Evolutionary conservation across 35 echinoderm and acorn worm genomes (phyloP).

Genomic region (Antedon bifida): DNA sequence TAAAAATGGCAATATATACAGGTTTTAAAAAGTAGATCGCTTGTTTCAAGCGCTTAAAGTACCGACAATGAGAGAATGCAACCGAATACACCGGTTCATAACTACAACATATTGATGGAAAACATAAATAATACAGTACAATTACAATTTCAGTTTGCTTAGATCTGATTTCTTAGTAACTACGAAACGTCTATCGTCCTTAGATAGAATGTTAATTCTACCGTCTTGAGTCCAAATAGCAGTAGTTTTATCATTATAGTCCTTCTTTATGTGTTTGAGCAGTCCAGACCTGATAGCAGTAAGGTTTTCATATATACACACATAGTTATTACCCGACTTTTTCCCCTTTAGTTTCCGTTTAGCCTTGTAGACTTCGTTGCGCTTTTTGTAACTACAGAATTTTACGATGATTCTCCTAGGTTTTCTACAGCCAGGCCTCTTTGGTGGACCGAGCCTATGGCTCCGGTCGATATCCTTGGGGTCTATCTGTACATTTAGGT

Average conservation of each 20-base stretch:
- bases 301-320: background rate
- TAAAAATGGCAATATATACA: background rate
- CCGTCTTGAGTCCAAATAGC: background rate
- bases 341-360: background rate
- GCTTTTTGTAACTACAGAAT: background rate
- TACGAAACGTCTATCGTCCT: background rate
- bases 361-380: background rate
- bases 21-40: background rate
- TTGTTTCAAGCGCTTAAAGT: too few relatives aligned
- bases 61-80: too few relatives aligned
- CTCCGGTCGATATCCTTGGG: background rate
- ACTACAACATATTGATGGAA: background rate
- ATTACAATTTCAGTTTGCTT: background rate
- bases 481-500: background rate
- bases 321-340: background rate
- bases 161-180: background rate
- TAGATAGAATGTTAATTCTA: background rate
- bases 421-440: too few relatives aligned
- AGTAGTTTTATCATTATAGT: background rate
- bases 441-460: too few relatives aligned
- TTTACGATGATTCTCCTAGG: background rate
- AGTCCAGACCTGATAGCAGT: background rate
- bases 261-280: background rate
- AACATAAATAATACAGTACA: background rate
- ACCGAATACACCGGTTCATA: background rate